Base-by-base conservation (phyloP, 2,888 invertebrate genomes). In the Troides helena region DNA sequence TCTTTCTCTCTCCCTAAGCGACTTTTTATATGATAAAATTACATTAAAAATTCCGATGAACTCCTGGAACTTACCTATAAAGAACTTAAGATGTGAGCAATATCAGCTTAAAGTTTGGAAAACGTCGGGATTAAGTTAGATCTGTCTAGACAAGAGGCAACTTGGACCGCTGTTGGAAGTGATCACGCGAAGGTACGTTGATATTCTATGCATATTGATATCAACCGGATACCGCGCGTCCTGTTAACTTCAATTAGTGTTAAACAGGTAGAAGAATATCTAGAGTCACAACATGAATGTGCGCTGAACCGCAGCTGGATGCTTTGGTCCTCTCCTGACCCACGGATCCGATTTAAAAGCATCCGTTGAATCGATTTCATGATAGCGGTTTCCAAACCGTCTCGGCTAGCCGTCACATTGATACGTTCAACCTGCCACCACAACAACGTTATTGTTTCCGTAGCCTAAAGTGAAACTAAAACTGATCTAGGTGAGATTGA, bases 31-130 rank as follows among this genome's bases (percentile, higher is more conserved):
- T 30, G 30, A 30, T 30, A 30, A 63, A 53, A 63, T 46, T 53
- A 50, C 53, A 63, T 63, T 63, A 53, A 53, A 63, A 63, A 63
- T 53, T 63, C 63, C 63, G 53, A 53, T 63, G 50, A 53, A 63
- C 63, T 63, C 12, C 30, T 63, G 63, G 53, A 63, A 53, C 53
- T 53, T 53, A 53, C 63, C 63, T 63, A 56, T 63, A 30, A 63
- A 53, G 36, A 53, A 63, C 25, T 63, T 53, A 46, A 50, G 50
- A 30, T 53, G 63, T 3, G 30, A 30, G 30, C 53, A 63, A 63
- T 63, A 63, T 63, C 36, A 10, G 63, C 63, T 53, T 53, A 6
- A 10, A 63, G 53, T 53, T 63, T 30, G 30, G 6, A 53, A 63
- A 53, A 63, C 53, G 53, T 30, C 53, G 63, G n/a, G 50, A 63